Percentiles rank a stretch among this genome's conserved stretches.
phyloP scores from a whole-genome alignment of 2,113 vertebrate genomes.

The Hemichromis elongatus region DNA sequence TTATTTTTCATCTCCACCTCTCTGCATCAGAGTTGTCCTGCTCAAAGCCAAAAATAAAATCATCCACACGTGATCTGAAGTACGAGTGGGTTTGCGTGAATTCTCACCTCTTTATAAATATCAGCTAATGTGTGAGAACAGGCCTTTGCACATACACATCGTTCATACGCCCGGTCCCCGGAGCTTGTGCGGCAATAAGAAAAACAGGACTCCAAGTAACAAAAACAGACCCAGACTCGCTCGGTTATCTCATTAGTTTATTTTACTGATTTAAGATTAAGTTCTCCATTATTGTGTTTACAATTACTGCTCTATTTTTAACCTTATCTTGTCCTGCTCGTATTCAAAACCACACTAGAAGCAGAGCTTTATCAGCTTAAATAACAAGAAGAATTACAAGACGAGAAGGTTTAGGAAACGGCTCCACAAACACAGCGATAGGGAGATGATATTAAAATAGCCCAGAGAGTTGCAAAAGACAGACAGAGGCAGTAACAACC shows the following conservation, averaged over 20 bases:
- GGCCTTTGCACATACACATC: not conserved
- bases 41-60: not conserved
- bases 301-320: not conserved
- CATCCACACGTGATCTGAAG: not conserved
- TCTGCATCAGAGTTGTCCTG: not conserved
- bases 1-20: not conserved
- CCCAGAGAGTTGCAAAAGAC: slow-evolving; percentile 2
- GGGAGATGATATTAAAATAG: not conserved
- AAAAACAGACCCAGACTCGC: not conserved
- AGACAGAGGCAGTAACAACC: slow-evolving; percentile 10
- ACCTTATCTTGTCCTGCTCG: not conserved
- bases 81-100: not conserved
- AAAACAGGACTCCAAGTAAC: not conserved
- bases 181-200: not conserved
- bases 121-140: not conserved
- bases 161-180: not conserved
- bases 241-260: not conserved
- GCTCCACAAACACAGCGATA: not conserved
- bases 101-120: not conserved
- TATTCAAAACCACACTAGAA: not conserved
- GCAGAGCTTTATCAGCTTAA: not conserved
- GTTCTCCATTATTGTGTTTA: not conserved
- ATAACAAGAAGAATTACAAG: not conserved
- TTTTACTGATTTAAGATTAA: not conserved
- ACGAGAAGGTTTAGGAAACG: not conserved